Percentiles rank a stretch among this genome's conserved stretches.
These are phyloP conservation scores for Buphagus erythrorhynchus DNA, from an alignment of 2,797 vertebrate genomes.

Conservation along the genomic window DNA sequence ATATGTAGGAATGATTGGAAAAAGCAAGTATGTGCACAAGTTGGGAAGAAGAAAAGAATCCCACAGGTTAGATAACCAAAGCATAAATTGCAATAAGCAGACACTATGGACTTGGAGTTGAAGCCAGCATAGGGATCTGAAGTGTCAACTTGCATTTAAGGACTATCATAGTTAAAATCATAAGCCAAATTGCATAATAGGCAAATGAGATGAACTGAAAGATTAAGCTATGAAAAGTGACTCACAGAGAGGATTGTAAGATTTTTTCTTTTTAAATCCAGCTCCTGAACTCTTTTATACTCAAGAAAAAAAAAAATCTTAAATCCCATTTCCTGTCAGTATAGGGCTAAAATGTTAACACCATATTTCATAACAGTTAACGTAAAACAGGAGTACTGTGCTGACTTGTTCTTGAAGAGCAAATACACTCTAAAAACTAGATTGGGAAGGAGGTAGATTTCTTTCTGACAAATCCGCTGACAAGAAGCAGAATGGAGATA, in stretches of 20 bases:
- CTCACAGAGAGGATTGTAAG: not conserved
- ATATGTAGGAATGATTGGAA: not conserved
- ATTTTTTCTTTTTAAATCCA: not conserved
- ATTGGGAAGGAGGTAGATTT: constrained; percentile 1
- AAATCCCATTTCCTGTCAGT: constrained; percentile 45
- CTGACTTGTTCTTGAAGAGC: constrained; percentile 41
- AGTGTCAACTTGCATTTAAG: not conserved
- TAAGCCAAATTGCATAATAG: not conserved
- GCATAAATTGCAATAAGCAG: not conserved
- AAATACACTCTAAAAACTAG: constrained; percentile 7
- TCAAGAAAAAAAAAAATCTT: not conserved
- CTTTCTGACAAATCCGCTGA: not conserved
- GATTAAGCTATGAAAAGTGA: not conserved
- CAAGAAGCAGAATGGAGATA: not conserved
- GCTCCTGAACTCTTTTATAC: not conserved
- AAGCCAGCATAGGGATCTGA: not conserved
- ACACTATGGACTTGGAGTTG: not conserved
- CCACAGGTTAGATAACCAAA: not conserved
- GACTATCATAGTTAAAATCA: not conserved
- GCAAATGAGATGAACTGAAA: not conserved
- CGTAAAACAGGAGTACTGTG: not conserved
- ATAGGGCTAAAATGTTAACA: constrained; percentile 30
- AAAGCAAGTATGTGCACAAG: not conserved
- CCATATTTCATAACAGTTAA: constrained; percentile 31
- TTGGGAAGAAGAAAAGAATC: not conserved